phyloP scores from a whole-genome alignment of 2,113 vertebrate genomes.

The Setophaga petechia region DNA sequence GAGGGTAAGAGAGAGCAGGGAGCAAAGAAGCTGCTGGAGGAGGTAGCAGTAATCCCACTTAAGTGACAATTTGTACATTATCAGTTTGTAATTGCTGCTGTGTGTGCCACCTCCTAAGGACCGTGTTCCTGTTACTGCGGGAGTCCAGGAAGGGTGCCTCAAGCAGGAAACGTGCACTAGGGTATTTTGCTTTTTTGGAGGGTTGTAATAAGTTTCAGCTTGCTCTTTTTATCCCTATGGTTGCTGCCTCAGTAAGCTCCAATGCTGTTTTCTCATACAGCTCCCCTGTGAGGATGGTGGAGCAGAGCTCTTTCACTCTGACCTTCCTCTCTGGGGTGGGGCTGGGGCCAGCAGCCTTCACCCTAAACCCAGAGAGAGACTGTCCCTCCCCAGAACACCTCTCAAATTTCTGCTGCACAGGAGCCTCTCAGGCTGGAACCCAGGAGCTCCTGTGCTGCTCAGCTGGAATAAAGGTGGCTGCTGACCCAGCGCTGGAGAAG shows the following conservation, averaged over 20 bases:
- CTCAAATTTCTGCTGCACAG: background rate
- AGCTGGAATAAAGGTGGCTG: background rate
- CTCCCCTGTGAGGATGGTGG: rapidly evolving
- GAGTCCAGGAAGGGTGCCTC: background rate
- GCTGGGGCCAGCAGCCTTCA: background rate
- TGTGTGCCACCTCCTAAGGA: background rate
- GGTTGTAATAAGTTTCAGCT: background rate
- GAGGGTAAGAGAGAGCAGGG: background rate
- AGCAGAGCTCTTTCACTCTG: background rate
- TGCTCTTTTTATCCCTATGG: background rate
- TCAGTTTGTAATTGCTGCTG: background rate
- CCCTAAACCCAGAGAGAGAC: background rate
- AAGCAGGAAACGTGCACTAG: background rate
- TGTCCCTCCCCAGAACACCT: background rate
- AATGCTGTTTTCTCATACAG: rapidly evolving
- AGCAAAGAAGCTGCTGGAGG: constrained; percentile 20
- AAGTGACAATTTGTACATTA: constrained; percentile 29
- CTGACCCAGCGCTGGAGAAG: background rate
- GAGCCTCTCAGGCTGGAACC: background rate
- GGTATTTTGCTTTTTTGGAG: background rate
- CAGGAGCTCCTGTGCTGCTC: background rate
- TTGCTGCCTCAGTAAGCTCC: background rate
- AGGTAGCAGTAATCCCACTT: constrained; percentile 31
- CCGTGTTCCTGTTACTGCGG: rapidly evolving
- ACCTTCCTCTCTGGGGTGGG: background rate